phyloP scores from a whole-genome alignment of 23 tunicate species.

The Botrylloides violaceus region DNA sequence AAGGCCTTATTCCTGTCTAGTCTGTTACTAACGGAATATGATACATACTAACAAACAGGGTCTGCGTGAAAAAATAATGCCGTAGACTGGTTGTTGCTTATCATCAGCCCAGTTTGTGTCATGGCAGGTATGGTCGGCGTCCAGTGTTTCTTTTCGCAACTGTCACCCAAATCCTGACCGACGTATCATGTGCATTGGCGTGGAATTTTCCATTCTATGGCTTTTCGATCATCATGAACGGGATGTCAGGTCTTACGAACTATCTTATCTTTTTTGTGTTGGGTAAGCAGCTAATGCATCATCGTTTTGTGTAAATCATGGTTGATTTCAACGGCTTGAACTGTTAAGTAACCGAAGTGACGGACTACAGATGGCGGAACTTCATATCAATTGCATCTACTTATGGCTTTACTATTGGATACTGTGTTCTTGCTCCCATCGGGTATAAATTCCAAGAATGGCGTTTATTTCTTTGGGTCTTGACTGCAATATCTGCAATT shows the following conservation, averaged over 20 bases:
- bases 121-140: neutral
- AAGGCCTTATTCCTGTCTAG: neutral
- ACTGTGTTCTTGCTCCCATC: neutral
- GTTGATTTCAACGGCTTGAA: no score
- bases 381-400: neutral
- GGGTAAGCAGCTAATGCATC: neutral
- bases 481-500: no score
- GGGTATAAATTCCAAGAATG: neutral
- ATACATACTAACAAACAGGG: neutral
- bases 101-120: neutral
- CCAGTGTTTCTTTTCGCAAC: neutral
- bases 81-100: no score
- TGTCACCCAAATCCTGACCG: neutral
- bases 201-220: neutral
- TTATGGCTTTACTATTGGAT: neutral
- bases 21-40: neutral
- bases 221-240: neutral
- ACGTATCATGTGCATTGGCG: neutral
- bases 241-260: neutral
- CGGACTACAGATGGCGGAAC: neutral
- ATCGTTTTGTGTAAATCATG: neutral
- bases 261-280: neutral
- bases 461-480: no score
- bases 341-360: neutral
- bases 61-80: neutral